Evolutionary conservation across 1,140 invertebrate genomes (phyloP).

Genomic region (Procambarus clarkii): DNA sequence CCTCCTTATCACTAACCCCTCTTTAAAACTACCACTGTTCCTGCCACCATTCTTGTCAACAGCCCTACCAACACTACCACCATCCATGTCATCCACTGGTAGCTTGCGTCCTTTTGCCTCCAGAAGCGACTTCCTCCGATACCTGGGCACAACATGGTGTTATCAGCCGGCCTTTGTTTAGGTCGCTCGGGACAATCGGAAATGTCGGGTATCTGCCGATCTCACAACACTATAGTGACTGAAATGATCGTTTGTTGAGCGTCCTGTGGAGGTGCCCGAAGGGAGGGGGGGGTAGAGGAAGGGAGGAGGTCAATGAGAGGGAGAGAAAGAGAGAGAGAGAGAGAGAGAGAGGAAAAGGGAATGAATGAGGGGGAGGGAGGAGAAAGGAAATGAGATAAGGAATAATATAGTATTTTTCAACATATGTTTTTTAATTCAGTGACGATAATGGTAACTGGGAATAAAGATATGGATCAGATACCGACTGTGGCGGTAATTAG

Average conservation of each 20-base stretch:
- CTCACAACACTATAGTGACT: conserved; percentile 1
- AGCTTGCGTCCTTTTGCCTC: conserved; percentile 9
- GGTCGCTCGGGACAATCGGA: conserved; percentile 29
- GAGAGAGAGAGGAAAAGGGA: background rate
- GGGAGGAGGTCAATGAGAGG: no score
- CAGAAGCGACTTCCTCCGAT: conserved; percentile 20
- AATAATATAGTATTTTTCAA: background rate
- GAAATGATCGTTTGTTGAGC: conserved; percentile 4
- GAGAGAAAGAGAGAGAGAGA: no score
- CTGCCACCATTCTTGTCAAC: background rate
- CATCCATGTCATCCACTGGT: no score
- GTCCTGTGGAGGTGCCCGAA: background rate
- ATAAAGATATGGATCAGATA: background rate
- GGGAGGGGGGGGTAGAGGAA: background rate
- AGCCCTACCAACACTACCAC: background rate
- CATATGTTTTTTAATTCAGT: background rate
- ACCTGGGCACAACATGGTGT: conserved; percentile 14
- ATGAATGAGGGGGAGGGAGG: background rate
- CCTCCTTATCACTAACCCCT: background rate
- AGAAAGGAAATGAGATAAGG: background rate
- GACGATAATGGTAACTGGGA: background rate
- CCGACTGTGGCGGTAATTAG: no score
- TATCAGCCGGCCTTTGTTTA: conserved; percentile 31
- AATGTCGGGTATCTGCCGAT: conserved; percentile 39
- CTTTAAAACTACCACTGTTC: background rate